Evolutionary conservation across 2,888 invertebrate species (phyloP), one percentile per base, ranked within the genome.

Genomic region (Drosophila lutescens): DNA sequence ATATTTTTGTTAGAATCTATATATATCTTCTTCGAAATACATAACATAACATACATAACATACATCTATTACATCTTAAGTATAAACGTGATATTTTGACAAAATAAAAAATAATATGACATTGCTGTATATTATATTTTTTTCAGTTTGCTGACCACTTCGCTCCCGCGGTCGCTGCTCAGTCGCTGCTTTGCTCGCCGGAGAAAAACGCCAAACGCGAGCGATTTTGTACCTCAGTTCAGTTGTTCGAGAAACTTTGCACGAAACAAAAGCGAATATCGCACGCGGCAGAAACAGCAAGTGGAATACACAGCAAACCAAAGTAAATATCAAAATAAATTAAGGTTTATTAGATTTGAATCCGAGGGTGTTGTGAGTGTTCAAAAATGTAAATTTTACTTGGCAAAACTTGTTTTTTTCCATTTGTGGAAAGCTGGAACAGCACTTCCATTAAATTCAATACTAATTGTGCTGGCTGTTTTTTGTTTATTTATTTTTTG

Each of bases 241-340:
- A 89, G 89, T 89, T 80, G 77, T 71, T 78, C 76, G 67, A 73
- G 78, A 78, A 79, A 78, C 87, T 82, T 86, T 79, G 84, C 68
- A 70, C 82, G 79, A 74, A 73, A 75, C 77, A 77, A 76, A 88
- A 55, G 63, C 67, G 26, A 41, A 49, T 50, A 58, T 38, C 68
- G 55, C 53, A 26, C 75, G 86, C 88, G 80, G 60, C 40, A 23
- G 10, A 55, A 54, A 56, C 53, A 53, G 47, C 55, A 40, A 62
- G 44, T 43, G 57, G 71, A 78, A 78, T 62, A 77, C 75, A 44
- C 43, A 61, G 71, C 17, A 40, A 59, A 59, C 20, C 44, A 63
- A 57, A 71, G 71, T 71, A 71, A 71, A 63, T 72, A 73, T 56
- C 32, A 26, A 57, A 72, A 32, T 38, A 43, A 51, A 54, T 55